These are phyloP conservation scores for Acanthaster planci DNA, from an alignment of 35 echinoderm and acorn worm genomes.

Conservation along the genomic window DNA sequence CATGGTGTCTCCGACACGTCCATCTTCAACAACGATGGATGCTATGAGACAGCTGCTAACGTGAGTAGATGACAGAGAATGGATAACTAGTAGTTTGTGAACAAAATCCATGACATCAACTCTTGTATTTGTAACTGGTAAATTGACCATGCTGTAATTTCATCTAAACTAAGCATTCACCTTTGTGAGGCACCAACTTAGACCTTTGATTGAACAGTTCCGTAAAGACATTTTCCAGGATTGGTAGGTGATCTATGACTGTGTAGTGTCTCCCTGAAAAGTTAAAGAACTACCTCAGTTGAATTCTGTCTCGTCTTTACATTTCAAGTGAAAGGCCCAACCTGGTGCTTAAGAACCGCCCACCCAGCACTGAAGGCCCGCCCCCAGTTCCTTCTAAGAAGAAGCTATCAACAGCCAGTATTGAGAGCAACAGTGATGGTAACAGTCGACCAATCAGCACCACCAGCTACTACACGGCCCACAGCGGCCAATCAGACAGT, in stretches of 20 bases:
- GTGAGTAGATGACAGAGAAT: neutral
- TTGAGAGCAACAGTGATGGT: constrained; percentile 22
- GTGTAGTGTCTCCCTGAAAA: too few species aligned
- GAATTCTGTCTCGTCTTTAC: neutral
- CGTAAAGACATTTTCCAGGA: too few species aligned
- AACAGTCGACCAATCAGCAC: constrained; percentile 33
- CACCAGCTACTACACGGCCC: constrained; percentile 34
- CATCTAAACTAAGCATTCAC: too few species aligned
- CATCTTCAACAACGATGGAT: constrained; percentile 29
- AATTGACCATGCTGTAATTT: too few species aligned
- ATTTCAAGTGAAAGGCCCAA: neutral
- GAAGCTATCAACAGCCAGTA: constrained; percentile 34
- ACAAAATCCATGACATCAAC: too few species aligned
- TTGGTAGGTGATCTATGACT: too few species aligned
- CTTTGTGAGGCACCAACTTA: too few species aligned
- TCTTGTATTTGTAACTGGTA: too few species aligned
- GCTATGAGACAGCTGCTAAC: constrained; percentile 34
- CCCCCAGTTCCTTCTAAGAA: constrained; percentile 70
- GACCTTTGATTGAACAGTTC: too few species aligned
- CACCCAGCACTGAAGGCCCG: constrained; percentile 32
- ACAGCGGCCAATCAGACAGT: constrained; percentile 28
- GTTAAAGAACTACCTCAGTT: too few species aligned
- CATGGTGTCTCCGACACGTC: neutral
- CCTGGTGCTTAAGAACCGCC: constrained; percentile 3
- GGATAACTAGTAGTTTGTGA: too few species aligned